Conservation (phyloP, 1,140 invertebrate genomes). For the Bilobella aurantiaca region DNA sequence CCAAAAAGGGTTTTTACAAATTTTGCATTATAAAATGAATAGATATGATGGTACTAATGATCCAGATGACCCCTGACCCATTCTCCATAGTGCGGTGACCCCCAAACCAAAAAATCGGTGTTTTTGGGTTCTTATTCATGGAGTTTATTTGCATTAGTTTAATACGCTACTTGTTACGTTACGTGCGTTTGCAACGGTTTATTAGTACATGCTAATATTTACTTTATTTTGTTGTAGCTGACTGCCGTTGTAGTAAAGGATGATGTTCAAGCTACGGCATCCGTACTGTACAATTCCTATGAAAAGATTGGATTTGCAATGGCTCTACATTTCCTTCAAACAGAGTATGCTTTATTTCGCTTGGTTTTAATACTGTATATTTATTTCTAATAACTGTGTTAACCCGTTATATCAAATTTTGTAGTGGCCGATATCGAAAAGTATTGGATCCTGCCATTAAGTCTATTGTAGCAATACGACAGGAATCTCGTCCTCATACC, state of each 20-base stretch:
- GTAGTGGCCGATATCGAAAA: constrained; percentile 13
- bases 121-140: no score
- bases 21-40: no score
- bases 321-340: constrained; percentile 54
- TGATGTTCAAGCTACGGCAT: constrained; percentile 51
- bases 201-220: no score
- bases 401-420: background rate
- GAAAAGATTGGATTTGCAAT: constrained; percentile 66
- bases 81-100: no score
- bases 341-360: constrained; percentile 43
- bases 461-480: constrained; percentile 15
- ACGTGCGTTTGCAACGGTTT: no score
- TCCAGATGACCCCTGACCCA: no score
- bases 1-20: no score
- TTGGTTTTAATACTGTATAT: background rate
- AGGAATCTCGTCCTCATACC: constrained; percentile 15
- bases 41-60: no score
- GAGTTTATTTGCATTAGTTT: no score
- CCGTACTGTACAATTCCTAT: constrained; percentile 57
- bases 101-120: no score
- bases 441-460: constrained; percentile 27
- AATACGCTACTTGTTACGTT: no score
- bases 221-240: no score
- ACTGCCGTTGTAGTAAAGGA: constrained; percentile 49
- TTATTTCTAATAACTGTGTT: background rate